Conservation (phyloP, 92 coral and sea anemone species). For the Montipora capitata region DNA sequence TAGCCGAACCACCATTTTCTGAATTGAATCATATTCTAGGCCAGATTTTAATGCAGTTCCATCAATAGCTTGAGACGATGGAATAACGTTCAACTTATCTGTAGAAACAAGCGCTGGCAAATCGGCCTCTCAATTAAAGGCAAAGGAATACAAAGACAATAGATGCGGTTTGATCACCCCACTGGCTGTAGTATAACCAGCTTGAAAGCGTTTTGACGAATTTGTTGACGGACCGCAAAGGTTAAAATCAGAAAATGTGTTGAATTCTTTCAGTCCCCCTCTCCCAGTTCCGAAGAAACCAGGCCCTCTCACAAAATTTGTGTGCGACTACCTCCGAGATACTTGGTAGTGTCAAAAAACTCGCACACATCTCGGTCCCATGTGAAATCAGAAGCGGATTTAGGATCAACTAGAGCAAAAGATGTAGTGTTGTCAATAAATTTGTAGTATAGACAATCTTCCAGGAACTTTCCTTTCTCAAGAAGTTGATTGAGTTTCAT, state of each 20-base stretch:
- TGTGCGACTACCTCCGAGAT: neutral
- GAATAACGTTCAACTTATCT: too few species aligned
- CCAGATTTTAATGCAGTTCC: too few species aligned
- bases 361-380: neutral
- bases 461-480: constrained; percentile 45
- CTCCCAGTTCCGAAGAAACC: neutral
- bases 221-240: neutral
- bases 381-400: neutral
- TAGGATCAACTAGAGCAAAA: neutral
- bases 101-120: too few species aligned
- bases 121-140: neutral
- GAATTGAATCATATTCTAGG: too few species aligned
- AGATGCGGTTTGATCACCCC: constrained; percentile 44
- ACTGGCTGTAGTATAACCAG: constrained; percentile 3
- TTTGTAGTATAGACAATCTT: constrained; percentile 24
- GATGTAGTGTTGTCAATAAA: neutral
- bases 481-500: constrained; percentile 23
- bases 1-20: too few species aligned
- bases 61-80: too few species aligned
- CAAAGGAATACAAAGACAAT: constrained; percentile 26
- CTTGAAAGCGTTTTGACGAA: neutral
- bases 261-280: neutral
- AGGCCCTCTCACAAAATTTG: neutral
- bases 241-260: neutral
- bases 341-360: neutral